phyloP scores from a whole-genome alignment of 2,888 invertebrate genomes.

The Cremastobaeus sp. region DNA sequence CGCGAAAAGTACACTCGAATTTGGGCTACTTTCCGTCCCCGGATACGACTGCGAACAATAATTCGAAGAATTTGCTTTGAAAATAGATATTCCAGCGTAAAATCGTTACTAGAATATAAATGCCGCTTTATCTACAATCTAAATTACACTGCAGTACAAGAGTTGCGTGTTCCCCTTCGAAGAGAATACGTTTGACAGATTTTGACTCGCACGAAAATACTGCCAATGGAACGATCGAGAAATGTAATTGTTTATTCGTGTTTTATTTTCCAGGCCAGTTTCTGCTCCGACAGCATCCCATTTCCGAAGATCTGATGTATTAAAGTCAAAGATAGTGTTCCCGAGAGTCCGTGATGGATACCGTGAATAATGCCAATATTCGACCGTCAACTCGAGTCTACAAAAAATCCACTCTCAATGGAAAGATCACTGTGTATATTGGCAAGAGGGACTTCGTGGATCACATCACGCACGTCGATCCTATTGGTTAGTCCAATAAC shows the following conservation, averaged over 20 bases:
- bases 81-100: slow-evolving; percentile 1
- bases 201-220: no score
- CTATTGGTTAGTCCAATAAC: slow-evolving; percentile 84
- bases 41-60: no score
- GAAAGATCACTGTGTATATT: slow-evolving; percentile 90
- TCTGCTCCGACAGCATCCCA: not conserved
- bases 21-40: no score
- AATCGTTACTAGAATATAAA: slow-evolving; percentile 16
- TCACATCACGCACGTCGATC: slow-evolving; percentile 94
- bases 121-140: slow-evolving; percentile 18
- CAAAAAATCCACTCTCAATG: slow-evolving; percentile 75
- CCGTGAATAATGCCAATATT: slow-evolving; percentile 71
- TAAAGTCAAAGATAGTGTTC: slow-evolving; percentile 23
- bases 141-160: not conserved
- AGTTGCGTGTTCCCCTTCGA: no score
- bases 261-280: slow-evolving; percentile 15
- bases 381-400: slow-evolving; percentile 76
- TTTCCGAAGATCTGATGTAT: slow-evolving; percentile 22
- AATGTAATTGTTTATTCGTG: no score
- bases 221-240: no score
- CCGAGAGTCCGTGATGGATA: slow-evolving; percentile 69
- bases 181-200: no score
- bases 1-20: no score
- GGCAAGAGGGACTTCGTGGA: slow-evolving; percentile 96
- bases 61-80: slow-evolving; percentile 8